Percentiles rank a stretch among this genome's conserved stretches.
Conservation (phyloP, 2,888 invertebrate genomes). For the Leptopilina myrica region DNA sequence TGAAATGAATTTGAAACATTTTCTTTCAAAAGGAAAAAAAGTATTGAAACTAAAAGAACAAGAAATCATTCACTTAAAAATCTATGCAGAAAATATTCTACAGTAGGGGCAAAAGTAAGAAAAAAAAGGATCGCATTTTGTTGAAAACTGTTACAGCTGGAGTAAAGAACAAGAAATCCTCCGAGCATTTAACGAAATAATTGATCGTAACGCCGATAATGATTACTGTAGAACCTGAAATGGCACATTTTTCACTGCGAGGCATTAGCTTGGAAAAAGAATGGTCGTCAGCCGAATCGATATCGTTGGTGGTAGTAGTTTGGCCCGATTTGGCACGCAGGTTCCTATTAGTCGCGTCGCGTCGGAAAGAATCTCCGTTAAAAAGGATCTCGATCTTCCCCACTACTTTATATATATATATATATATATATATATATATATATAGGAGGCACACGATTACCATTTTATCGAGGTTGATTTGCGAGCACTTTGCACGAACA, state of each 20-base stretch:
- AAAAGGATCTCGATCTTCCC: constrained; percentile 49
- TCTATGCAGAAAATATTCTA: not conserved
- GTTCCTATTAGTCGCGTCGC: constrained; percentile 39
- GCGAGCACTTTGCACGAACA: constrained; percentile 70
- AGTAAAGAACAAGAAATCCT: not conserved
- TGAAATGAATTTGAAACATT: no score
- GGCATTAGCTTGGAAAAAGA: constrained; percentile 30
- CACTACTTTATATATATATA: not conserved
- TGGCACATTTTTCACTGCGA: constrained; percentile 28
- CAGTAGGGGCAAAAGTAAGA: no score
- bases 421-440: constrained; percentile 8
- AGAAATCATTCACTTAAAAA: not conserved
- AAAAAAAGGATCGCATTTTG: not conserved
- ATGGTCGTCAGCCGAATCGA: constrained; percentile 38
- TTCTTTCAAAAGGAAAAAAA: no score
- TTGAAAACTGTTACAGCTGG: not conserved
- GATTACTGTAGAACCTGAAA: constrained; percentile 34
- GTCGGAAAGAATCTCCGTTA: constrained; percentile 50
- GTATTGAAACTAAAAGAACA: no score
- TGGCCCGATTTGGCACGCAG: constrained; percentile 38
- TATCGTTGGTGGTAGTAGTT: constrained; percentile 25
- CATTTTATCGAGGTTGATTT: constrained; percentile 73
- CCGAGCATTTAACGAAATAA: constrained; percentile 23
- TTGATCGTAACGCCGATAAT: constrained; percentile 29
- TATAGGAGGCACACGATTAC: constrained; percentile 63